Evolutionary conservation across 92 coral and sea anemone genomes (phyloP).

Genomic region (Epizoanthus scotinus): DNA sequence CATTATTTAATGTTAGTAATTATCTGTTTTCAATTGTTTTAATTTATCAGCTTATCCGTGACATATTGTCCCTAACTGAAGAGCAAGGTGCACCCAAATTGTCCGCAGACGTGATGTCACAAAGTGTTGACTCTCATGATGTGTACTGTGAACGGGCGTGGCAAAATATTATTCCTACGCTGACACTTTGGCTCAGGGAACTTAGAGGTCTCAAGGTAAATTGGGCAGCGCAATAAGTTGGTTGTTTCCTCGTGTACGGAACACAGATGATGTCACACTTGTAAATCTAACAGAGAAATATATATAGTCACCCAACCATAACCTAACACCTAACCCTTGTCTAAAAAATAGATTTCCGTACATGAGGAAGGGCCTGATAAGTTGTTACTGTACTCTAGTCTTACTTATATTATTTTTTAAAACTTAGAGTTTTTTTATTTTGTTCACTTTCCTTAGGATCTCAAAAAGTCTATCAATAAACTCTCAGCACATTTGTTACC

Average conservation of each 20-base stretch:
- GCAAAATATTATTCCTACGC: slow-evolving; percentile 85
- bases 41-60: slow-evolving; percentile 66
- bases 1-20: no score
- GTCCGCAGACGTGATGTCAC: slow-evolving; percentile 70
- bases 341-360: no score
- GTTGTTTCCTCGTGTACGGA: no score
- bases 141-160: slow-evolving; percentile 95
- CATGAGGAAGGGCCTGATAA: no score
- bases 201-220: slow-evolving; percentile 70
- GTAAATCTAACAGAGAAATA: no score
- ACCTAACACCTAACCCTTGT: no score
- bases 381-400: neutral
- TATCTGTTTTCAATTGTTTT: neutral
- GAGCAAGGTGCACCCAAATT: slow-evolving; percentile 68
- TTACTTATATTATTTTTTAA: neutral
- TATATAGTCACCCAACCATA: no score
- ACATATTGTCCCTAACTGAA: slow-evolving; percentile 65
- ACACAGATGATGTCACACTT: no score
- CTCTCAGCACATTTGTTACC: slow-evolving; percentile 74
- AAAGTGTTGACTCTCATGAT: slow-evolving; percentile 81
- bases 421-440: neutral
- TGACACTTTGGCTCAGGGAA: slow-evolving; percentile 82
- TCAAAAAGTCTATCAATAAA: slow-evolving; percentile 65
- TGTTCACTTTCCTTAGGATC: slow-evolving; percentile 55
- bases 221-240: neutral